Conservation (phyloP, 2,797 vertebrate species). For the Hipposideros larvatus region DNA sequence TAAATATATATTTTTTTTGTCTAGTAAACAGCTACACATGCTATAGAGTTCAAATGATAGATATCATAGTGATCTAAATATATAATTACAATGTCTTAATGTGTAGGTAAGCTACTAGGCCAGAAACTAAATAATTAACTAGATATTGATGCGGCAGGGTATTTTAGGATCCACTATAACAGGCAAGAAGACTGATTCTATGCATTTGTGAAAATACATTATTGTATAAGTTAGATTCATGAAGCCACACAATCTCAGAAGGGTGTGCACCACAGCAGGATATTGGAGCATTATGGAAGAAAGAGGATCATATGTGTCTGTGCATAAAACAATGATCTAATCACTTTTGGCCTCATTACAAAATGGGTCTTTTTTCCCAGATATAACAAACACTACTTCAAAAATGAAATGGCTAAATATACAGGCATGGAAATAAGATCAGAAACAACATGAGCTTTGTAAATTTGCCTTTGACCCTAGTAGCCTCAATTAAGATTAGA, state of each 20-base stretch:
- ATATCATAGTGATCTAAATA: constrained; percentile 13
- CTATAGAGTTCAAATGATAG: constrained; percentile 46
- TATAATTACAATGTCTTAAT: constrained; percentile 41
- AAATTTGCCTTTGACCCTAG: constrained; percentile 43
- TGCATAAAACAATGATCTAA: background rate
- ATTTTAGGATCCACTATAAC: background rate
- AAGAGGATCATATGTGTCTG: background rate
- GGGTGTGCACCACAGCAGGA: background rate
- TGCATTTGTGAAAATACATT: constrained; percentile 46
- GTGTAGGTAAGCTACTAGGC: constrained; percentile 34
- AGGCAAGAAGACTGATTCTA: background rate
- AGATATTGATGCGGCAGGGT: background rate
- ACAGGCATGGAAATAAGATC: background rate
- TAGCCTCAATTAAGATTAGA: constrained; percentile 50
- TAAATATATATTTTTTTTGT: background rate
- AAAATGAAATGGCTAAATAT: constrained; percentile 53
- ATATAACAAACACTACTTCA: background rate
- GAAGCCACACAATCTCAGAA: background rate
- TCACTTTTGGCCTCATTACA: background rate
- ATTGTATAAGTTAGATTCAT: constrained; percentile 1
- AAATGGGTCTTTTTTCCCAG: background rate
- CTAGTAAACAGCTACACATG: constrained; percentile 9
- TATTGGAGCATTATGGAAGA: background rate
- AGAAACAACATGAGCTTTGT: constrained; percentile 26
- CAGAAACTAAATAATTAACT: constrained; percentile 39